Evolutionary conservation across 2,113 vertebrate genomes (phyloP).

Genomic region (Choloepus hoffmanni): DNA sequence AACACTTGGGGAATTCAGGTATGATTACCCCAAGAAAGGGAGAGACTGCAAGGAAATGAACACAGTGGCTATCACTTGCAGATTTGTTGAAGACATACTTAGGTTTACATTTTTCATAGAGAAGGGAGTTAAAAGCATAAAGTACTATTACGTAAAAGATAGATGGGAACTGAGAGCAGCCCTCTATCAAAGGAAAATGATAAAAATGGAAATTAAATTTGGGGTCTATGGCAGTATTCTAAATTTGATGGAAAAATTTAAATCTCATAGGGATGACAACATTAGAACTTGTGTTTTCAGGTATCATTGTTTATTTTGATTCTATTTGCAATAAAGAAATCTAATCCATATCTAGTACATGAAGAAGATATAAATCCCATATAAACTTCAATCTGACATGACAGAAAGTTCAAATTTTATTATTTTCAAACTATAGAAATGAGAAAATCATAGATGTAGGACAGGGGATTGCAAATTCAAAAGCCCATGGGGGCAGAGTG

Average conservation of each 20-base stretch:
- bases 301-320: neutral
- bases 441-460: neutral
- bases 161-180: neutral
- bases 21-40: neutral
- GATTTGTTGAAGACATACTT: neutral
- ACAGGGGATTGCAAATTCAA: neutral
- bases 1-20: neutral
- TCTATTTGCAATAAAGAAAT: neutral
- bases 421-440: neutral
- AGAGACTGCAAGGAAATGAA: neutral
- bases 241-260: neutral
- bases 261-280: neutral
- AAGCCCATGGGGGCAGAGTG: neutral
- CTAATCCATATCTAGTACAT: neutral
- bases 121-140: neutral
- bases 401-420: neutral
- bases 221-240: neutral
- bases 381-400: neutral
- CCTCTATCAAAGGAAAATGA: neutral
- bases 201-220: neutral
- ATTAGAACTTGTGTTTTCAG: neutral
- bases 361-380: neutral
- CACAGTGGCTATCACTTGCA: fast-evolving
- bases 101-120: neutral
- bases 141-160: neutral